These are phyloP conservation scores for Podargus strigoides DNA, from an alignment of 2,797 vertebrate species.

Conservation along the genomic window DNA sequence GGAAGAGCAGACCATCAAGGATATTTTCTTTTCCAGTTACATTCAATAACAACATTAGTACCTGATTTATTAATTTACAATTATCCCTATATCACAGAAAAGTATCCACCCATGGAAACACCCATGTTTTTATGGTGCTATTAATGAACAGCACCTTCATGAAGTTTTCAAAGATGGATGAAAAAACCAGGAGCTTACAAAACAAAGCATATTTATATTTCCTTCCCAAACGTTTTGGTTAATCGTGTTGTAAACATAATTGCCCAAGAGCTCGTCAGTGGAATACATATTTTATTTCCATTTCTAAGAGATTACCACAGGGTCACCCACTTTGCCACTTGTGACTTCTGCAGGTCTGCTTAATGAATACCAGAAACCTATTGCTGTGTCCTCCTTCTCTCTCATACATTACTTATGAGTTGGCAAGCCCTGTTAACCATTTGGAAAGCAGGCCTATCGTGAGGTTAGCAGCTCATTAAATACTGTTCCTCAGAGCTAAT, in stretches of 20 bases:
- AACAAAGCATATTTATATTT: neutral
- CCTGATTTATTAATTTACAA: neutral
- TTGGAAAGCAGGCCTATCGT: neutral
- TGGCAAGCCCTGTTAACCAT: neutral
- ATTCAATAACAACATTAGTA: neutral
- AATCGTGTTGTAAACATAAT: neutral
- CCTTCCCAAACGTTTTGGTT: neutral
- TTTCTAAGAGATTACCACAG: neutral
- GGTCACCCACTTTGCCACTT: neutral
- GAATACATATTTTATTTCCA: neutral
- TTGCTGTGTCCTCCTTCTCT: neutral
- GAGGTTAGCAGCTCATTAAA: constrained; percentile 46
- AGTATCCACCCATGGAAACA: neutral
- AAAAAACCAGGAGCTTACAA: neutral
- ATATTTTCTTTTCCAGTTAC: neutral
- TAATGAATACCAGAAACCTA: neutral
- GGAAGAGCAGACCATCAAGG: neutral
- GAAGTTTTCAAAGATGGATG: neutral
- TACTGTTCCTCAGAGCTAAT: constrained; percentile 29
- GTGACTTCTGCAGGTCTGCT: neutral
- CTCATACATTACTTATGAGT: neutral
- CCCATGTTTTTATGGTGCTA: neutral
- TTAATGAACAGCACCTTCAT: neutral
- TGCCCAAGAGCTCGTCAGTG: neutral
- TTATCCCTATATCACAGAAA: neutral